Percentiles rank a stretch among this genome's conserved stretches.
These are phyloP conservation scores for Pelosia muscerda DNA, from an alignment of 2,888 invertebrate species.

Conservation along the genomic window DNA sequence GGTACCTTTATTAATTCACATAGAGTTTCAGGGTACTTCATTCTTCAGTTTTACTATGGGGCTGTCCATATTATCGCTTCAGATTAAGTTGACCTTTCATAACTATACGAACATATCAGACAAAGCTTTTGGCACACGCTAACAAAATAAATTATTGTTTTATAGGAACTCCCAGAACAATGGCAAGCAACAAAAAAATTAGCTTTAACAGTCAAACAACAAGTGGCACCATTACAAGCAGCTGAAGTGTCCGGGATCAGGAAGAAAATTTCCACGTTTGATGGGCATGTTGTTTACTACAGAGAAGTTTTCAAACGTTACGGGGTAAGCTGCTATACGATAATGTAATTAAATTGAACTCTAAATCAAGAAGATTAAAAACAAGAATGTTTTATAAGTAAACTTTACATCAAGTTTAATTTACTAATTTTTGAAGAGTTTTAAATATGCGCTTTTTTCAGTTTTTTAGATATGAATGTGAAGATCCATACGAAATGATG, in stretches of 20 bases:
- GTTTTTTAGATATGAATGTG: conserved; percentile 92
- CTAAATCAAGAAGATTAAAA: too few species aligned
- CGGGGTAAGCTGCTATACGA: conserved; percentile 65
- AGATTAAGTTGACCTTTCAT: not conserved
- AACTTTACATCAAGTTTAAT: too few species aligned
- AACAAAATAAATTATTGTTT: conserved; percentile 12
- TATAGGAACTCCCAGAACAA: conserved; percentile 96
- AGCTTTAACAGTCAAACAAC: conserved; percentile 96
- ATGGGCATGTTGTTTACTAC: conserved; percentile 93
- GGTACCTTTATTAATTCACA: not conserved
- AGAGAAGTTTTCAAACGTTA: conserved; percentile 95
- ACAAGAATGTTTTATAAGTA: too few species aligned
- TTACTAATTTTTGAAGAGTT: not conserved
- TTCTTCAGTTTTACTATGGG: not conserved
- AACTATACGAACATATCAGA: not conserved
- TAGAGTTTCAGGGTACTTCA: not conserved
- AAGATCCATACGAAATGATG: conserved; percentile 91
- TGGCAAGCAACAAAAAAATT: conserved; percentile 98
- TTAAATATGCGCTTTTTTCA: conserved; percentile 42
- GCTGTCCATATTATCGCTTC: not conserved
- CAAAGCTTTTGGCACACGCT: too few species aligned
- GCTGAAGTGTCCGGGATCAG: conserved; percentile 97
- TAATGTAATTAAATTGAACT: too few species aligned
- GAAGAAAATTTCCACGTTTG: conserved; percentile 94
- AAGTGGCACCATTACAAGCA: conserved; percentile 97